Evolutionary conservation across 2,888 invertebrate genomes (phyloP).

Genomic region (Empis livida): DNA sequence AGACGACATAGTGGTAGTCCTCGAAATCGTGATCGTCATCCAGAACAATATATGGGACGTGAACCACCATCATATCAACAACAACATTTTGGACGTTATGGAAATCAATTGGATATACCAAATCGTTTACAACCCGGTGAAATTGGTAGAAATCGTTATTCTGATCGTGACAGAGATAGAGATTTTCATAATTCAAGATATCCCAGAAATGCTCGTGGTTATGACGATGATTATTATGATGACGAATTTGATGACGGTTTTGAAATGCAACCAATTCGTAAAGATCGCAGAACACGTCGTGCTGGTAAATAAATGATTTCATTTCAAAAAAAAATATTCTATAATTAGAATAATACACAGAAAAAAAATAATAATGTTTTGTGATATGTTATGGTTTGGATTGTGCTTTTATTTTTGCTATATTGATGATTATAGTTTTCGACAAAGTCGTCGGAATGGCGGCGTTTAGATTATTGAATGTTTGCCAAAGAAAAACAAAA

Average conservation of each 20-base stretch:
- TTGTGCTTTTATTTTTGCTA: too few species aligned
- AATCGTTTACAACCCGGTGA: conserved; percentile 14
- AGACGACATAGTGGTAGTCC: neutral
- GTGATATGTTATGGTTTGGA: too few species aligned
- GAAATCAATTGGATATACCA: conserved; percentile 22
- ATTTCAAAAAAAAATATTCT: too few species aligned
- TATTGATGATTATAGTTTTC: too few species aligned
- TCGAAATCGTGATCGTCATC: conserved; percentile 2
- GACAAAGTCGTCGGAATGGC: too few species aligned
- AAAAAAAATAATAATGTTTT: too few species aligned
- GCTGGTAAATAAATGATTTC: neutral
- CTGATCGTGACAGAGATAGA: neutral
- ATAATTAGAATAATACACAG: too few species aligned
- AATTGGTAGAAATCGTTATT: neutral
- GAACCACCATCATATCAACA: conserved; percentile 2
- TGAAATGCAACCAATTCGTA: conserved; percentile 18
- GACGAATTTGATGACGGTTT: conserved; percentile 27
- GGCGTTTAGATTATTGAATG: too few species aligned
- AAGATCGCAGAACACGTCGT: conserved; percentile 15
- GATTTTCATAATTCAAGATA: conserved; percentile 9
- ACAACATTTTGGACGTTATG: neutral
- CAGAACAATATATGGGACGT: neutral
- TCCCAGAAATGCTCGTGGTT: conserved; percentile 12
- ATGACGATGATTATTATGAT: conserved; percentile 17
- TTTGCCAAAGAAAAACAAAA: too few species aligned